phyloP scores from a whole-genome alignment of 2,113 vertebrate genomes.

The Callopanchax toddi region DNA sequence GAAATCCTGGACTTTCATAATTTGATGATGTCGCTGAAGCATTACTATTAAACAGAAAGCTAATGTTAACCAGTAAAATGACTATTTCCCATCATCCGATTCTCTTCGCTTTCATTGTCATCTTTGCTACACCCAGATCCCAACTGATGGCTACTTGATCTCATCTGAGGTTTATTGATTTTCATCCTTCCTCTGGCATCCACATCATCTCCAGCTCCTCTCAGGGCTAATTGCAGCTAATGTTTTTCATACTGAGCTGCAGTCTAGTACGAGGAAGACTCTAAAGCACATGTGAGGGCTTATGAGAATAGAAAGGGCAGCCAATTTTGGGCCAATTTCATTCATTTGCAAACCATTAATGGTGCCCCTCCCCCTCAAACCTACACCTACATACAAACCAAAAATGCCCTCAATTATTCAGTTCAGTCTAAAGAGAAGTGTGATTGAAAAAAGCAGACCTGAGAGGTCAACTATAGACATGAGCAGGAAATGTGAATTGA shows the following conservation, averaged over 20 bases:
- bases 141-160: constrained; percentile 22
- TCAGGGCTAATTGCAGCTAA: constrained; percentile 57
- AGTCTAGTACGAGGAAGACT: constrained; percentile 29
- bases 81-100: constrained; percentile 16
- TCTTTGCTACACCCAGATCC: constrained; percentile 12
- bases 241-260: constrained; percentile 61
- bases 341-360: constrained; percentile 41
- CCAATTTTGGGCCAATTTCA: constrained; percentile 32
- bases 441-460: constrained; percentile 5
- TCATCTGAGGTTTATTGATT: constrained; percentile 10
- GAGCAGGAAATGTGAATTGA: not conserved
- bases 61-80: constrained; percentile 15
- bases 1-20: no score
- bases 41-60: no score
- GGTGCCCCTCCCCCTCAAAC: constrained; percentile 35
- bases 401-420: constrained; percentile 5
- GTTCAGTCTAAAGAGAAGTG: not conserved
- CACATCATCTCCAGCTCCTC: constrained; percentile 37
- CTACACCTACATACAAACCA: constrained; percentile 11
- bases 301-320: constrained; percentile 16
- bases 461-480: not conserved
- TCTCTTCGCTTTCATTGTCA: not conserved
- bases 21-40: no score
- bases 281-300: constrained; percentile 14
- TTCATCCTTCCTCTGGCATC: not conserved